Base-by-base conservation (phyloP, 2,113 vertebrate genomes). In the Apistogramma diplotaenia region DNA sequence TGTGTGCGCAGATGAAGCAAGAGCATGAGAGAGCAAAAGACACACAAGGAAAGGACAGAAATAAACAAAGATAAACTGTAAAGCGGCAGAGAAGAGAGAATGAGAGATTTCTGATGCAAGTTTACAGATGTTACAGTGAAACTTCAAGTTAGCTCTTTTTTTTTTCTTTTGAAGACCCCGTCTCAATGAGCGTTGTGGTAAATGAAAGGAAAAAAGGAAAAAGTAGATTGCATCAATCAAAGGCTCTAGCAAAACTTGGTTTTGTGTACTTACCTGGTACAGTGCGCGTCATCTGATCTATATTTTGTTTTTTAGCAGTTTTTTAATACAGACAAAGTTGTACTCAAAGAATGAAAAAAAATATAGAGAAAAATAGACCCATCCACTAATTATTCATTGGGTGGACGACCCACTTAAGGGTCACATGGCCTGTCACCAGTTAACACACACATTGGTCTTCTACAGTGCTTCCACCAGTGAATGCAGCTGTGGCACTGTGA, bases 1-100 rank as follows among this genome's bases (percentile, higher is more conserved):
- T 88, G 79, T 57, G 49, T 74, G 77, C 70, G 57, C 33, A 35
- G 23, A 62, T n/a, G 33, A 74, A 84, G 71, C 16, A 40, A 79
- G 27, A 73, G 51, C 40, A 6, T 77, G 40, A 51, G 56, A 75
- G 31, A 72, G 21, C 72, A 25, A 37, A 13, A 79, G 55, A 82
- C 33, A 56, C 73, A 67, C 19, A 31, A 33, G 15, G 49, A 87
- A 19, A 78, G 53, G 29, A 57, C 25, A 56, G 49, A 89, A 75
- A 75, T 56, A 57, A 60, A 40, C 57, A 59, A 80, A 73, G 25
- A 74, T 23, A 57, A 13, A 61, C 43, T 70, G 65, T 70, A 86
- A 59, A 19, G 58, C 61, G 13, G 19, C 43, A 79, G 58, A 60
- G 58, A 21, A 19, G 53, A 59, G 43, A 54, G 70, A 79, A 88